phyloP scores from a whole-genome alignment of 2,113 vertebrate species.

The Columbina picui region DNA sequence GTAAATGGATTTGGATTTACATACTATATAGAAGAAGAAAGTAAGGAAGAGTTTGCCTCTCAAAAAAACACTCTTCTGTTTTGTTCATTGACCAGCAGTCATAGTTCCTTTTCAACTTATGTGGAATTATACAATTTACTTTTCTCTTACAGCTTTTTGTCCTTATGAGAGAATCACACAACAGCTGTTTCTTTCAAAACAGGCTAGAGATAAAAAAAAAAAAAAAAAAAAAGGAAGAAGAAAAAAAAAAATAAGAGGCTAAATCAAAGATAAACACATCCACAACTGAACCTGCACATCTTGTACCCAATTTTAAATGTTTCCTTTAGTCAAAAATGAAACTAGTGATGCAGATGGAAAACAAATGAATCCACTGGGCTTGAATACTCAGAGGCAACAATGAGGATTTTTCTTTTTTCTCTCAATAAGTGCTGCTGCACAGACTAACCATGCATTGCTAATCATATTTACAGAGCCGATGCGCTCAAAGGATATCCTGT shows the following conservation, averaged over 20 bases:
- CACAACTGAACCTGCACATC: not conserved
- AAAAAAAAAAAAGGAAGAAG: too few species aligned
- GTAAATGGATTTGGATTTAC: not conserved
- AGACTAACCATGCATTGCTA: not conserved
- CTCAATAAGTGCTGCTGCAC: not conserved
- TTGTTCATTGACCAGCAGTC: not conserved
- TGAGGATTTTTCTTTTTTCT: not conserved
- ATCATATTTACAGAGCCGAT: conserved; percentile 6
- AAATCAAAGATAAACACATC: not conserved
- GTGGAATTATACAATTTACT: not conserved
- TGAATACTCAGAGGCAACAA: not conserved
- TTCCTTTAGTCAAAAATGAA: not conserved
- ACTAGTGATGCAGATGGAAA: conserved; percentile 13
- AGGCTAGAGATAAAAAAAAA: too few species aligned
- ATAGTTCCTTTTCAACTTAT: not conserved
- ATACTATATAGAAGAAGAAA: not conserved
- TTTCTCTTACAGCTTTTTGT: not conserved
- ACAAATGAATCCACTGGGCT: not conserved
- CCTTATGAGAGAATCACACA: not conserved
- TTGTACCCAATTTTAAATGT: not conserved
- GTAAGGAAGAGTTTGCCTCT: not conserved
- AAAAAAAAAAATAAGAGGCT: not conserved
- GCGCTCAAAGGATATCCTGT: not conserved
- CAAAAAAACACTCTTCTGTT: not conserved
- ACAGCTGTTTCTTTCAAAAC: not conserved